Percentiles rank a stretch among this genome's conserved stretches.
Conservation (phyloP, 2,113 vertebrate species). For the Anoura caudifer region DNA sequence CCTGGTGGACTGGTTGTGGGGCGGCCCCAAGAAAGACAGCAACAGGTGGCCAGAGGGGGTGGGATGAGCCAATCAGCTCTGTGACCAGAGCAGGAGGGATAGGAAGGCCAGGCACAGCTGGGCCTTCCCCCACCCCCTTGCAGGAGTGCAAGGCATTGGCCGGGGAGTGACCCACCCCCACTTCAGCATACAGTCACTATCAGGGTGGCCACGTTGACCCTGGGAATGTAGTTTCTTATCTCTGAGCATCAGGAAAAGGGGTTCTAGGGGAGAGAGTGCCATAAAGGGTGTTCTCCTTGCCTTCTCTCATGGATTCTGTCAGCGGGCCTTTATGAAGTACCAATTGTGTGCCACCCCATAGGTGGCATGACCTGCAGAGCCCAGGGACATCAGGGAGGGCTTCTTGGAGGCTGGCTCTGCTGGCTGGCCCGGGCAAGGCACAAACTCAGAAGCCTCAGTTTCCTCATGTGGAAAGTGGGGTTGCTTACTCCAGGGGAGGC, state of each 20-base stretch:
- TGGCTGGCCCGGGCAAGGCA: neutral
- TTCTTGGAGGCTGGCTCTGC: neutral
- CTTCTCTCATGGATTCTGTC: neutral
- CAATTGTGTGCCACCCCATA: neutral
- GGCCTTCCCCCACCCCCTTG: neutral
- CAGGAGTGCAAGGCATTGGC: neutral
- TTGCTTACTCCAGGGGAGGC: neutral
- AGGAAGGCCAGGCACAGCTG: neutral
- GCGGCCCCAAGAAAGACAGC: neutral
- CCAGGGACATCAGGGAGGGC: neutral
- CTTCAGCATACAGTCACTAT: neutral
- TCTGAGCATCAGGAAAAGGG: neutral
- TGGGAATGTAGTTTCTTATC: neutral
- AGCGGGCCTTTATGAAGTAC: neutral
- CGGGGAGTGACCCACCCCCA: neutral
- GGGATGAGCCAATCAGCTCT: neutral
- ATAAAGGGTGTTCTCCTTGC: neutral
- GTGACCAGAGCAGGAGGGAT: neutral
- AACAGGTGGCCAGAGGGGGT: conserved; percentile 26
- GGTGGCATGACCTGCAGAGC: neutral
- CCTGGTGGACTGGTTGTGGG: neutral
- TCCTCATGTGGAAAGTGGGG: neutral
- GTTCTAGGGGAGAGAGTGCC: too few species aligned
- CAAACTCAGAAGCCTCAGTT: neutral
- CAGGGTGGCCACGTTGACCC: neutral